Evolutionary conservation across 1,140 invertebrate genomes (phyloP).

Genomic region (Alviniconcha marisindica): DNA sequence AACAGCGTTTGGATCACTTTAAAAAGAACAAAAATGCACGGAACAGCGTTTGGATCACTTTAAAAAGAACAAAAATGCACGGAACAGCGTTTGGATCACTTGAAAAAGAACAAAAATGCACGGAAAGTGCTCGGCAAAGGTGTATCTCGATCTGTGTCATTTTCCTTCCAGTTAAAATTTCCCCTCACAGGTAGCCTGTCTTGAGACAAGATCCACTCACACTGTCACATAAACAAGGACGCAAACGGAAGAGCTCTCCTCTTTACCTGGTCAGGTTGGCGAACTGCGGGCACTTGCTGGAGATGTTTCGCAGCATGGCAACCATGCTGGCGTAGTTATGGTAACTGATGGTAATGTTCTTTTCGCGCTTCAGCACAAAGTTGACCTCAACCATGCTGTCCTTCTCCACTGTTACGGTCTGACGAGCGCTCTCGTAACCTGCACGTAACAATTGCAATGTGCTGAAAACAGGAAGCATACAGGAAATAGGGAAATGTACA

Average conservation of each 20-base stretch:
- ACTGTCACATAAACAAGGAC: neutral
- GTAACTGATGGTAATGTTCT: conserved; percentile 14
- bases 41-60: too few relatives aligned
- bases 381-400: conserved; percentile 41
- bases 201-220: too few relatives aligned
- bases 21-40: too few relatives aligned
- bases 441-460: conserved; percentile 17
- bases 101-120: too few relatives aligned
- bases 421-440: conserved; percentile 62
- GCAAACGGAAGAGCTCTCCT: neutral
- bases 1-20: too few relatives aligned
- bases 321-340: conserved; percentile 38
- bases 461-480: neutral
- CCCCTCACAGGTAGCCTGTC: too few relatives aligned
- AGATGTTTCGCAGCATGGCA: conserved; percentile 37
- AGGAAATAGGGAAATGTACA: neutral
- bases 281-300: conserved; percentile 18
- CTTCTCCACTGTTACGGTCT: conserved; percentile 50
- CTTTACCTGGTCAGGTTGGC: conserved; percentile 37
- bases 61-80: too few relatives aligned
- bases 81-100: too few relatives aligned
- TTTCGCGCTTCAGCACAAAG: conserved; percentile 54
- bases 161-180: neutral
- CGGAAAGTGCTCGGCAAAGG: too few relatives aligned
- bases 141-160: neutral